Base-by-base conservation (phyloP, 2,888 invertebrate genomes). In the Drosophila limbata region DNA sequence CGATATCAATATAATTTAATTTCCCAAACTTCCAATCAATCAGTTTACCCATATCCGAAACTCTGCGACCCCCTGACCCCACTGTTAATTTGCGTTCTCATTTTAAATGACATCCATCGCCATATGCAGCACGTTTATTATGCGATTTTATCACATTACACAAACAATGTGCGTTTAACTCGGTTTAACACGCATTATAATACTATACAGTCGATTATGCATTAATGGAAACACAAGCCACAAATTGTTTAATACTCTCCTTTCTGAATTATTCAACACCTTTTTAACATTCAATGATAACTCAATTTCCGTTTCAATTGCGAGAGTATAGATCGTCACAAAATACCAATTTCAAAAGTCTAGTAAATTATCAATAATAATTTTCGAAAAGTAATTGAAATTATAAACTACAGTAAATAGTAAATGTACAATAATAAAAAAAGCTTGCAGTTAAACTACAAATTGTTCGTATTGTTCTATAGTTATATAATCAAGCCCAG, bases 141-240 rank as follows among this genome's bases (percentile, higher is more conserved):
- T 82, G 68, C 61, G 48, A 68, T 79, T 85, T 85, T 77, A 82
- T 77, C 68, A 63, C 69, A 82, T 79, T 79, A 68, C 70, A 50
- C 47, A 56, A 69, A 80, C 74, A 69, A 71, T 50, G 50, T 35
- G 39, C 61, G 31, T 63, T 69, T 75, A 70, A 84, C 65, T 21
- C 64, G 68, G 44, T 68, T 78, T 68, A 81, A 71, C 52, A 60
- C 65, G 63, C 68, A 69, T 75, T 66, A 82, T 65, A 67, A 63
- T 59, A 39, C 40, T 65, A 63, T 59, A 39, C 40, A 42, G 45
- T 40, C 61, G 62, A 76, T 81, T 81, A 71, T 67, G 42, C 57
- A 73, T 84, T 84, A 84, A 87, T 82, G 82, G 63, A 48, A 65
- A 40, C 35, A 40, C 40, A 45, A 67, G 53, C 84, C 84, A 48